Percentiles rank a stretch among this genome's conserved stretches.
phyloP scores from a whole-genome alignment of 2,888 invertebrate genomes.

The Nephrotoma appendiculata region DNA sequence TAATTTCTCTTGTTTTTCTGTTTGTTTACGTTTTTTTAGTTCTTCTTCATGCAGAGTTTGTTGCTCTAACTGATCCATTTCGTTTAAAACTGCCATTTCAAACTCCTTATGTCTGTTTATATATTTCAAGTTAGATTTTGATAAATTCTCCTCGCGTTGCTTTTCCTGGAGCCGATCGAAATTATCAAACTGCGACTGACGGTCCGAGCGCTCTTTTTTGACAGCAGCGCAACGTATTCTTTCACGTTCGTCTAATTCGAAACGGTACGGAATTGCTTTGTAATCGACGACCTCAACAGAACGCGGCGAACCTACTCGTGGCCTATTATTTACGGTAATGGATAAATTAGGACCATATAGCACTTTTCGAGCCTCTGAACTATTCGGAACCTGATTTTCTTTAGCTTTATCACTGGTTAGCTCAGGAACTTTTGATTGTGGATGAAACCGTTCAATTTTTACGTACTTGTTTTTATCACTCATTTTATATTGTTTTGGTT shows the following conservation, averaged over 20 bases:
- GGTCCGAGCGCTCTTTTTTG: constrained; percentile 23
- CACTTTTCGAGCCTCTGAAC: not conserved
- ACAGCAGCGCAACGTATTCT: constrained; percentile 10
- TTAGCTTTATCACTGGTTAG: not conserved
- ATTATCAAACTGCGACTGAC: constrained; percentile 29
- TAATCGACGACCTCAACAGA: constrained; percentile 3
- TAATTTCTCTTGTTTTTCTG: constrained; percentile 36
- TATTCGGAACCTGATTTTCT: not conserved
- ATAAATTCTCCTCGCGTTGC: constrained; percentile 18
- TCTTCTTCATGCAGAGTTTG: constrained; percentile 34
- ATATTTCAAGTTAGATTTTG: constrained; percentile 26
- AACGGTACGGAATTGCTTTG: constrained; percentile 6
- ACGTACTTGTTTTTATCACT: not conserved
- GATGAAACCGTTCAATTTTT: not conserved
- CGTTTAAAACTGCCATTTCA: constrained; percentile 23
- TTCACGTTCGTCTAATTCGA: constrained; percentile 11
- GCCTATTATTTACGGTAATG: constrained; percentile 23
- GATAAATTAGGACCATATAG: constrained; percentile 21
- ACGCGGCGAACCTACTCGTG: constrained; percentile 27
- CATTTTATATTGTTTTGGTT: not conserved
- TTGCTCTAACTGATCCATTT: constrained; percentile 27
- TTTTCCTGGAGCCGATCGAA: constrained; percentile 27
- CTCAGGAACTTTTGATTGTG: not conserved
- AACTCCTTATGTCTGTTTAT: constrained; percentile 11
- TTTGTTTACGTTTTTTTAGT: constrained; percentile 34